phyloP scores from a whole-genome alignment of 2,888 invertebrate genomes.

The Platycnemis pennipes region DNA sequence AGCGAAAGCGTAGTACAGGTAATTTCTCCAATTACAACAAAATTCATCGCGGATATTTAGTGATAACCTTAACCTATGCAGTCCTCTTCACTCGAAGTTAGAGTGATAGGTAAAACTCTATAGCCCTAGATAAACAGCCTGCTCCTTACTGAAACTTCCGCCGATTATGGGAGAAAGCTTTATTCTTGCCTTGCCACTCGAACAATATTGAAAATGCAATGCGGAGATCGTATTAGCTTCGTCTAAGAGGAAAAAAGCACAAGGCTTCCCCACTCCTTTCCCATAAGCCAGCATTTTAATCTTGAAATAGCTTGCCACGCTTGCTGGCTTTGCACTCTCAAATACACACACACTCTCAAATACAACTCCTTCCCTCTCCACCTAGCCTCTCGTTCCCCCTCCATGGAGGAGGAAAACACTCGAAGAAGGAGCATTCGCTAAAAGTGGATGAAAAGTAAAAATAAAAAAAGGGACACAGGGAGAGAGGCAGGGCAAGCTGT shows the following conservation, averaged over 20 bases:
- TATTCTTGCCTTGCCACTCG: not conserved
- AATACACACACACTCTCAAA: not conserved
- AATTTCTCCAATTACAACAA: not conserved
- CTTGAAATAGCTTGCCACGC: slow-evolving; percentile 26
- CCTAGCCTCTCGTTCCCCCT: not conserved
- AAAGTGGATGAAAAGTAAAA: slow-evolving; percentile 47
- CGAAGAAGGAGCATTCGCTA: slow-evolving; percentile 38
- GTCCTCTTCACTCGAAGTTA: not conserved
- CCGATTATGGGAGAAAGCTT: not conserved
- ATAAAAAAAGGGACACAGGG: not conserved
- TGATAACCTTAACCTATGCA: not conserved
- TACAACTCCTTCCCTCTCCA: not conserved
- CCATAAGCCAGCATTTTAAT: slow-evolving; percentile 24
- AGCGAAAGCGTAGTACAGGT: too few species aligned
- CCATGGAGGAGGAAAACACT: not conserved
- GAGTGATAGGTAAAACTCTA: not conserved
- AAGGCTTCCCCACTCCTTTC: not conserved
- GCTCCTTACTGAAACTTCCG: not conserved
- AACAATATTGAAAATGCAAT: slow-evolving; percentile 39
- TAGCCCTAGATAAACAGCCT: not conserved
- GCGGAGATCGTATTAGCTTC: slow-evolving; percentile 16
- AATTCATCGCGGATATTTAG: not conserved
- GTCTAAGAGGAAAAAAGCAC: not conserved
- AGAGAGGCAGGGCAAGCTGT: slow-evolving; percentile 22
- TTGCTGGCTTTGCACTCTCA: not conserved